Evolutionary conservation across 1,140 invertebrate species (phyloP), one percentile per base, ranked within the genome.

Genomic region (Pygmarrhopalites habei): DNA sequence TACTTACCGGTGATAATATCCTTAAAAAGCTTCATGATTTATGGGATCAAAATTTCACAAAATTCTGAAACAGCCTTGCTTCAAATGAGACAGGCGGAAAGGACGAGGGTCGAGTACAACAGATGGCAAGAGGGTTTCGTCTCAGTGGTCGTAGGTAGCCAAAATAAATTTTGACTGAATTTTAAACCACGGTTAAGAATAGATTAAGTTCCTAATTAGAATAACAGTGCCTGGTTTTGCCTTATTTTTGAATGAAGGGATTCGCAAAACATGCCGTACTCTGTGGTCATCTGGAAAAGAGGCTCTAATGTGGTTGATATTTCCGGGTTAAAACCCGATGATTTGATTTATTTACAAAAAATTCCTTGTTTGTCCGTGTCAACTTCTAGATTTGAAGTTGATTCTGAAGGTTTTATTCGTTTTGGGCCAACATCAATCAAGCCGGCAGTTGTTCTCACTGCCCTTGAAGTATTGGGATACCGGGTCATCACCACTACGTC

Each of bases 1-100:
- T n/a, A n/a, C 75, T 83, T 83, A 93, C 90, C 89, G 65, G 88
- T 90, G 77, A 95, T 87, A 80, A 91, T 83, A 82, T 95, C 92
- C 81, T 95, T 95, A 82, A 86, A 95, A 79, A 96, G 91, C 77
- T 82, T 92, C 92, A 96, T 95, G 80, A 81, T 92, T 64, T 4
- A n/a, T n/a, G n/a, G n/a, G n/a, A n/a, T n/a, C n/a, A n/a, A n/a
- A n/a, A n/a, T n/a, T n/a, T n/a, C n/a, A n/a, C n/a, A n/a, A n/a
- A n/a, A n/a, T n/a, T n/a, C n/a, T n/a, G n/a, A n/a, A n/a, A n/a
- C n/a, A n/a, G n/a, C n/a, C n/a, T n/a, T n/a, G n/a, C n/a, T n/a
- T n/a, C n/a, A n/a, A n/a, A n/a, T n/a, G n/a, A n/a, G n/a, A n/a
- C n/a, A n/a, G n/a, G n/a, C n/a, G n/a, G n/a, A n/a, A n/a, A n/a